A percentile compares a stretch with the other conserved stretches of the same genome.
Conservation (phyloP, 2,797 vertebrate species). For the Euphonia xanthogaster region DNA sequence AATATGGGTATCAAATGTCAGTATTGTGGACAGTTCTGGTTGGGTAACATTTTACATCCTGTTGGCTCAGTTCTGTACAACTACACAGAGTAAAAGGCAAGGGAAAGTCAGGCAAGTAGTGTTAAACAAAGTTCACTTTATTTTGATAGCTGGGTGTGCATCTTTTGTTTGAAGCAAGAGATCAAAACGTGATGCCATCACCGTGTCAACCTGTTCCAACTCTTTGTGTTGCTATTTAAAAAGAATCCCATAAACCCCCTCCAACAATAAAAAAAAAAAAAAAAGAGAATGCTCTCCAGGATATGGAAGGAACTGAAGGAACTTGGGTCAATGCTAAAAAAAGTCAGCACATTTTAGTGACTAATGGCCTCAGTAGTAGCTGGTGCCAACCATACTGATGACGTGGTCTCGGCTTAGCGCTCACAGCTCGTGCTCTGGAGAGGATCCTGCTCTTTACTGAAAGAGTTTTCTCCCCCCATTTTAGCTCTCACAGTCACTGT, state of each 20-base stretch:
- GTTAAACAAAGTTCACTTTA: constrained; percentile 29
- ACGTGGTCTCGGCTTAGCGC: neutral
- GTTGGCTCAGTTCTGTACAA: neutral
- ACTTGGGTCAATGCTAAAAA: neutral
- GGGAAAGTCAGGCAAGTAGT: neutral
- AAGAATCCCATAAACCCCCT: fast-evolving
- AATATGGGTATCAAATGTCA: neutral
- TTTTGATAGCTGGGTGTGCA: constrained; percentile 20
- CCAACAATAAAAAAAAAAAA: neutral
- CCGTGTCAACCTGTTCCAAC: neutral
- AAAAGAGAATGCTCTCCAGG: neutral
- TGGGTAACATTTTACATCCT: constrained; percentile 44
- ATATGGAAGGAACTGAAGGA: neutral
- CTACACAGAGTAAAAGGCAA: neutral
- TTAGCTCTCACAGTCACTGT: neutral
- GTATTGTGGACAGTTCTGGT: constrained; percentile 8
- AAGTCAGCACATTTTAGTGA: neutral
- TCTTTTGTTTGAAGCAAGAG: constrained; percentile 25
- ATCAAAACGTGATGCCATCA: neutral
- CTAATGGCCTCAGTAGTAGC: neutral
- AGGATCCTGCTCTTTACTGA: neutral
- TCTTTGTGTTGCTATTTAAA: neutral
- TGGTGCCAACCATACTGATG: neutral
- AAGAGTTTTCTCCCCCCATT: neutral
- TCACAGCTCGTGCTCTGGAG: neutral